Percentiles rank a stretch among this genome's conserved stretches.
These are phyloP conservation scores for Dromococcyx pavoninus DNA, from an alignment of 2,797 vertebrate genomes.

Conservation along the genomic window DNA sequence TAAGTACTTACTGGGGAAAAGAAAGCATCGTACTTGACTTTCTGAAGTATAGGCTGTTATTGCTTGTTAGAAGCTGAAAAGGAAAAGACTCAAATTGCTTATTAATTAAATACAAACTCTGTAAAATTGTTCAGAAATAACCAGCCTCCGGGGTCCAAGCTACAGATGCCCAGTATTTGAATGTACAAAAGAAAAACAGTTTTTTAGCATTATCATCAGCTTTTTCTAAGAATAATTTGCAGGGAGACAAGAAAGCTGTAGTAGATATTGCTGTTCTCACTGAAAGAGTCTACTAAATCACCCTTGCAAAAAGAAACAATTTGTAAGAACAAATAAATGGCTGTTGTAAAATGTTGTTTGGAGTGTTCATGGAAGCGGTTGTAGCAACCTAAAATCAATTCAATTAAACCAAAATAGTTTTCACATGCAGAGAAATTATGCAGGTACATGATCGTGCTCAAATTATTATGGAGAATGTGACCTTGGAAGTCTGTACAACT, in stretches of 20 bases:
- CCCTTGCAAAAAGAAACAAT: background rate
- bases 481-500: background rate
- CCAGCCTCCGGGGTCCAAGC: background rate
- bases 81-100: conserved; percentile 20
- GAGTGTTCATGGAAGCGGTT: background rate
- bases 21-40: background rate
- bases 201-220: background rate
- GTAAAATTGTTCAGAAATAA: conserved; percentile 1
- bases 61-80: background rate
- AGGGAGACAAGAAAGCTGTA: background rate
- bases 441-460: background rate
- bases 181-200: background rate
- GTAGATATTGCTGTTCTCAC: background rate
- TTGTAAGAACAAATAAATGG: background rate
- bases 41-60: conserved; percentile 30
- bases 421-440: background rate
- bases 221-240: background rate
- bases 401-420: background rate
- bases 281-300: background rate
- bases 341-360: background rate
- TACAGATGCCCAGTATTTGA: background rate
- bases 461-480: background rate
- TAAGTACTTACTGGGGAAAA: conserved; percentile 11
- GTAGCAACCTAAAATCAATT: background rate
- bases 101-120: conserved; percentile 24